phyloP scores from a whole-genome alignment of 2,888 invertebrate genomes.

The Eulithis prunata region DNA sequence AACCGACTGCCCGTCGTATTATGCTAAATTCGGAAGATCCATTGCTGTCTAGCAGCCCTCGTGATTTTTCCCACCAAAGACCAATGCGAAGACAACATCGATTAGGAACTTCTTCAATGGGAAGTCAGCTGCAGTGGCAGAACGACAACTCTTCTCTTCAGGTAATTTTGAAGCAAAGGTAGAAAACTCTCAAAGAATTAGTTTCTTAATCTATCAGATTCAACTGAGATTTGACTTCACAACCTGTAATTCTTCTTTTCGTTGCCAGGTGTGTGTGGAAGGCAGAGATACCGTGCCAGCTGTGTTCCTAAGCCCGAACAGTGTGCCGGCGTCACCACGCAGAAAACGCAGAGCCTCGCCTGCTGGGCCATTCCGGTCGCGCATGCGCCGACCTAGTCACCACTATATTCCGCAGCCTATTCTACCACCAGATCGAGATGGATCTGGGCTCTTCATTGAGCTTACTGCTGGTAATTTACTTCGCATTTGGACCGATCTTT shows the following conservation, averaged over 20 bases:
- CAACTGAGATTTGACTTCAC: neutral
- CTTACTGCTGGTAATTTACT: constrained; percentile 60
- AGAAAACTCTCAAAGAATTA: neutral
- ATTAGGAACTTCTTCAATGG: constrained; percentile 53
- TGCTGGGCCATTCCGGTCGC: constrained; percentile 82
- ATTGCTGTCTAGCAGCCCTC: constrained; percentile 91
- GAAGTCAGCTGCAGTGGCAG: constrained; percentile 70
- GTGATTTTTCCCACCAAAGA: constrained; percentile 87
- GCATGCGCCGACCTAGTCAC: constrained; percentile 75
- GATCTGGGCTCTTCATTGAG: constrained; percentile 92
- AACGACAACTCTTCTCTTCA: constrained; percentile 70
- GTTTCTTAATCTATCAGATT: neutral
- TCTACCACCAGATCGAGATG: constrained; percentile 95
- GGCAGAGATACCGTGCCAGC: constrained; percentile 89
- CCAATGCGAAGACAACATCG: constrained; percentile 66
- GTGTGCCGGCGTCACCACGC: constrained; percentile 87
- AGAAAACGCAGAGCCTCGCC: constrained; percentile 87
- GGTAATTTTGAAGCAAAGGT: constrained; percentile 48
- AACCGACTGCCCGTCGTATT: constrained; percentile 90
- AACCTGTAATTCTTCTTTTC: neutral
- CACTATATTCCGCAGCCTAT: constrained; percentile 97
- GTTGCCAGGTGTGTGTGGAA: constrained; percentile 74
- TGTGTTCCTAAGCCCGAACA: constrained; percentile 91
- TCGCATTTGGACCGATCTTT: neutral
- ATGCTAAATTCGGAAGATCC: constrained; percentile 96